Conservation (phyloP, 2,888 invertebrate species). For the Drosophila aldrichi region DNA sequence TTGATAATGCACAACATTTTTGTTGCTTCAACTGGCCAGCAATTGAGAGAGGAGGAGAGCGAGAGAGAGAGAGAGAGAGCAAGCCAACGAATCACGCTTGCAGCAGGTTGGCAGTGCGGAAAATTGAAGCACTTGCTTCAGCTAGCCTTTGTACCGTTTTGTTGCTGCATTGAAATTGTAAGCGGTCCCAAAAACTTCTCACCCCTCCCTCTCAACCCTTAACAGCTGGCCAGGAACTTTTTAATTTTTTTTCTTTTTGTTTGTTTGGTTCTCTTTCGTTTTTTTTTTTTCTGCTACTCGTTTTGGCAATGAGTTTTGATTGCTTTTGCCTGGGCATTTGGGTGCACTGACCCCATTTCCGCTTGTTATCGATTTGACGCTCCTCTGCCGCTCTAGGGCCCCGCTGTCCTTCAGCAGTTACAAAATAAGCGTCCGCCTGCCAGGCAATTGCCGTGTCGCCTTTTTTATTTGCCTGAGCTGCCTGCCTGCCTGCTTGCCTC, state of each 20-base stretch:
- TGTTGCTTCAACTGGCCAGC: constrained; percentile 21
- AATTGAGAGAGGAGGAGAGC: constrained; percentile 1
- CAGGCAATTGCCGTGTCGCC: constrained; percentile 64
- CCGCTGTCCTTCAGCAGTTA: constrained; percentile 1
- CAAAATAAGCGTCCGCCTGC: constrained; percentile 23
- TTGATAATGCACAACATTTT: constrained; percentile 70
- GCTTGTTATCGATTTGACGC: constrained; percentile 80
- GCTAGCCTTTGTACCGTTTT: constrained; percentile 30
- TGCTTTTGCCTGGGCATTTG: constrained; percentile 78
- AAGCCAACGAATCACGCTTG: constrained; percentile 16
- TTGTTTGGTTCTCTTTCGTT: constrained; percentile 3
- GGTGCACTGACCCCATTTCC: constrained; percentile 80
- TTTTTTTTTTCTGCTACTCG: constrained; percentile 36
- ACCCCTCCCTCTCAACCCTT: neutral
- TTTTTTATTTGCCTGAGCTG: constrained; percentile 61
- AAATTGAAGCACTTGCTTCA: constrained; percentile 74
- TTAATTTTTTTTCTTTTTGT: constrained; percentile 10
- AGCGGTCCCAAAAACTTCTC: constrained; percentile 20
- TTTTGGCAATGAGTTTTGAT: constrained; percentile 80
- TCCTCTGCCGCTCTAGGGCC: constrained; percentile 4
- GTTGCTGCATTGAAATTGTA: constrained; percentile 59
- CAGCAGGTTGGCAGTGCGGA: constrained; percentile 72
- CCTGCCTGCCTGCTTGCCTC: neutral
- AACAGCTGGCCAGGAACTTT: constrained; percentile 35
- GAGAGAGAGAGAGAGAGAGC: neutral